These are phyloP conservation scores for Petromus typicus DNA, from an alignment of 2,113 vertebrate species.

Conservation along the genomic window DNA sequence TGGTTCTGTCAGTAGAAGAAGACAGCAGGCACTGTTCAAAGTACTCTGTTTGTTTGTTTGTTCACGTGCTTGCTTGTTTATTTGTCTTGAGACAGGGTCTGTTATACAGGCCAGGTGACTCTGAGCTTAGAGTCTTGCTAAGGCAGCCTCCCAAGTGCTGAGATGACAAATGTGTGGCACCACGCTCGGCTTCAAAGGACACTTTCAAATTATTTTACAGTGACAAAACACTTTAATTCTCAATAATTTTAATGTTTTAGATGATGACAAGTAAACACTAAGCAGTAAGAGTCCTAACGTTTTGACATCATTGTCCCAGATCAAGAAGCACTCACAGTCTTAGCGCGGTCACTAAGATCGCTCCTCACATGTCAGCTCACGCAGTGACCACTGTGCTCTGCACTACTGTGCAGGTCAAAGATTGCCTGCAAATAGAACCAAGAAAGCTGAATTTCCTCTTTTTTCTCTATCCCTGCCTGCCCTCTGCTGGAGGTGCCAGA, in stretches of 20 bases:
- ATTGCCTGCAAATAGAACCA: not conserved
- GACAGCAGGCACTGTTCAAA: not conserved
- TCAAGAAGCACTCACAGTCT: not conserved
- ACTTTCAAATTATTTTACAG: not conserved
- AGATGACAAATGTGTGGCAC: not conserved
- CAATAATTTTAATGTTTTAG: not conserved
- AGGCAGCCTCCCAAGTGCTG: not conserved
- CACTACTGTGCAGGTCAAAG: not conserved
- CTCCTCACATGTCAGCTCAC: not conserved
- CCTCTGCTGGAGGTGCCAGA: constrained; percentile 74
- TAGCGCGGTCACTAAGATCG: not conserved
- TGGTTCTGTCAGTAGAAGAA: not conserved
- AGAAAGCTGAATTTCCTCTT: not conserved
- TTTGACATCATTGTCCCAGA: not conserved
- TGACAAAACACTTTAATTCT: not conserved
- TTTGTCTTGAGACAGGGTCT: not conserved
- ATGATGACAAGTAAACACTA: not conserved
- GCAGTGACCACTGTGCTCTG: not conserved
- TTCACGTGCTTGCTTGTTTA: not conserved
- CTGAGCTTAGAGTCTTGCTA: not conserved
- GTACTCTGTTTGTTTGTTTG: not conserved
- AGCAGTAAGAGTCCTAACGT: not conserved
- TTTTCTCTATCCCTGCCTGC: constrained; percentile 66
- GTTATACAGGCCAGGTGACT: not conserved
- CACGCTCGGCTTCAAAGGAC: not conserved